Evolutionary conservation across 2,888 invertebrate species (phyloP).

Genomic region (Cotesia congregata): DNA sequence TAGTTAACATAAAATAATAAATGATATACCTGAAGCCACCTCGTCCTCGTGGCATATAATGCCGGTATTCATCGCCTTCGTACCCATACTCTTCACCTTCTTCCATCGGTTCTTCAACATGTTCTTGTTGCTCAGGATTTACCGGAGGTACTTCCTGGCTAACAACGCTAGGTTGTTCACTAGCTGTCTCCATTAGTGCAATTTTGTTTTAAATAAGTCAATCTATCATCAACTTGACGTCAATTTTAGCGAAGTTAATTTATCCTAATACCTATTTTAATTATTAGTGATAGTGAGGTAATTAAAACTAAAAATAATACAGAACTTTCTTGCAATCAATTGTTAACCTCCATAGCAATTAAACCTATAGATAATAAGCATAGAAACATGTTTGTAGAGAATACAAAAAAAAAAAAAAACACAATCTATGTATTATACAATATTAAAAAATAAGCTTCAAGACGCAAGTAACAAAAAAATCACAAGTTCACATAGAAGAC

Average conservation of each 20-base stretch:
- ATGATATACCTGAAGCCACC: constrained; percentile 71
- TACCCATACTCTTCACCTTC: constrained; percentile 66
- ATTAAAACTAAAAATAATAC: constrained; percentile 44
- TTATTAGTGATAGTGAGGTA: background rate
- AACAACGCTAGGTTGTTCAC: constrained; percentile 41
- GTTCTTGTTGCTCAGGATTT: constrained; percentile 49
- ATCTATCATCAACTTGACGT: constrained; percentile 13
- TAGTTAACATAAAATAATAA: background rate
- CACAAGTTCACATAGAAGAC: background rate
- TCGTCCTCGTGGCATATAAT: constrained; percentile 71
- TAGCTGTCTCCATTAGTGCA: constrained; percentile 45
- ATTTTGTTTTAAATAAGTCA: constrained; percentile 42
- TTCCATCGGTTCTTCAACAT: constrained; percentile 64
- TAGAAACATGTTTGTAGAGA: constrained; percentile 54
- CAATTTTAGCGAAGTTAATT: constrained; percentile 14
- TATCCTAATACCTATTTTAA: constrained; percentile 10
- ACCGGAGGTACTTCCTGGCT: constrained; percentile 28
- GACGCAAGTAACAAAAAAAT: background rate
- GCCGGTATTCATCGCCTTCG: constrained; percentile 71
- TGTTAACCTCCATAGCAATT: constrained; percentile 43
- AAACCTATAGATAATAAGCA: constrained; percentile 43
- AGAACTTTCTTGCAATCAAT: background rate
- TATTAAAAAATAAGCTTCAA: background rate
- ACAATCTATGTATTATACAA: constrained; percentile 3
- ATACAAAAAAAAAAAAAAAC: constrained; percentile 31